Conservation (phyloP, 2,888 invertebrate genomes). For the Hemicrepidius hirtus region DNA sequence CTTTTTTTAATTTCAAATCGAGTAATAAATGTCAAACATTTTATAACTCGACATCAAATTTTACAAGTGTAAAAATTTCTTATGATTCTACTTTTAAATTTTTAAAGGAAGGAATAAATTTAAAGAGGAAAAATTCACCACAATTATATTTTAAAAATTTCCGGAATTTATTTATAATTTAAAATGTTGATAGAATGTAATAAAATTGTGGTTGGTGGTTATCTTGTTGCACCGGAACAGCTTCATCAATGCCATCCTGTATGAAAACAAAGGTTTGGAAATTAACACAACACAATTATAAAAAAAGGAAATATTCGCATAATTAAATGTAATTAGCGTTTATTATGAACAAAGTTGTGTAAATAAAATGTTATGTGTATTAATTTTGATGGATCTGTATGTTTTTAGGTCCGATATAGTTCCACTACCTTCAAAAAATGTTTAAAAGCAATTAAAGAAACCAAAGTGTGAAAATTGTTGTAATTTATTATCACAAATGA, state of each 20-base stretch:
- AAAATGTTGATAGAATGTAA: too few relatives aligned
- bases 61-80: not conserved
- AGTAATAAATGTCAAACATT: not conserved
- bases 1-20: not conserved
- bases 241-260: slow-evolving; percentile 1
- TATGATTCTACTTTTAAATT: too few relatives aligned
- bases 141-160: too few relatives aligned
- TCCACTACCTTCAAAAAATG: too few relatives aligned
- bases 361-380: too few relatives aligned
- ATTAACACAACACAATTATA: not conserved
- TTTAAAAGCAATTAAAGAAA: not conserved
- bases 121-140: too few relatives aligned
- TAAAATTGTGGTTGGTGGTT: too few relatives aligned
- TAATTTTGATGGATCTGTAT: too few relatives aligned
- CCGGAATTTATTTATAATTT: too few relatives aligned
- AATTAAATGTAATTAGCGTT: not conserved
- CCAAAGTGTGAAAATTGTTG: not conserved
- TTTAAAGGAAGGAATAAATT: too few relatives aligned
- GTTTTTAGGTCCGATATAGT: too few relatives aligned
- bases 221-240: not conserved
- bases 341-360: not conserved
- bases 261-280: slow-evolving; percentile 1
- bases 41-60: not conserved
- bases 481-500: not conserved
- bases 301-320: not conserved